Evolutionary conservation across 2,113 vertebrate genomes (phyloP).

Genomic region (Coracopsis vasa): DNA sequence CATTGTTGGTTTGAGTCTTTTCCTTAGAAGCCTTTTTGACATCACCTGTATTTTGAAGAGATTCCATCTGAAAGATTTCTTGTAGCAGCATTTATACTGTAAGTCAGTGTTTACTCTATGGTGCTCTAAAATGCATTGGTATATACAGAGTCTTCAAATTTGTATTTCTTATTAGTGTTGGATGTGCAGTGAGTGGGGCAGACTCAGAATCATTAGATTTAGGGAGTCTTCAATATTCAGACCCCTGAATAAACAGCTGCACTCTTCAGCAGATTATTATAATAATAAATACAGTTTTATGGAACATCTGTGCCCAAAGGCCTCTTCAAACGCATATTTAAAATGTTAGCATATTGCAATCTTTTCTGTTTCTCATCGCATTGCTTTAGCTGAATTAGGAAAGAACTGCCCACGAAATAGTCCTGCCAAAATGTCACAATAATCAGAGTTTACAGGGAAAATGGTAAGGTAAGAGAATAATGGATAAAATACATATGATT

Average conservation of each 20-base stretch:
- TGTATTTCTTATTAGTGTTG: conserved; percentile 19
- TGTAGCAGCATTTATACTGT: not conserved
- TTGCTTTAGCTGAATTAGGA: conserved; percentile 7
- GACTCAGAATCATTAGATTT: conserved; percentile 8
- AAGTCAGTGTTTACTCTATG: not conserved
- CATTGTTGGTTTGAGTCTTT: not conserved
- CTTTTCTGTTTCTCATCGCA: conserved; percentile 25
- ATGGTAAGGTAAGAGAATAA: not conserved
- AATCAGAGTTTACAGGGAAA: not conserved
- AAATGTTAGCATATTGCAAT: conserved; percentile 40
- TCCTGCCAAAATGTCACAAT: not conserved
- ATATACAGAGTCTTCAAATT: conserved; percentile 3
- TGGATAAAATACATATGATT: not conserved
- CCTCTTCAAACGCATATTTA: conserved; percentile 42
- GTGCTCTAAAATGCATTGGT: not conserved
- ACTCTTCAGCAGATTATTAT: conserved; percentile 52
- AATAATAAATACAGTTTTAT: conserved; percentile 63
- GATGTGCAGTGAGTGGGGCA: not conserved
- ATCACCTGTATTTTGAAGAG: not conserved
- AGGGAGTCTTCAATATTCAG: conserved; percentile 45
- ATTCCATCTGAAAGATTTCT: not conserved
- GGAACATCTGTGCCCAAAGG: conserved; percentile 62
- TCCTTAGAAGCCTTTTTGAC: not conserved
- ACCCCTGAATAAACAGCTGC: conserved; percentile 48
- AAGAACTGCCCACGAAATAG: conserved; percentile 37